phyloP scores from a whole-genome alignment of 1,140 invertebrate species.

The Stegodyphus mimosarum region DNA sequence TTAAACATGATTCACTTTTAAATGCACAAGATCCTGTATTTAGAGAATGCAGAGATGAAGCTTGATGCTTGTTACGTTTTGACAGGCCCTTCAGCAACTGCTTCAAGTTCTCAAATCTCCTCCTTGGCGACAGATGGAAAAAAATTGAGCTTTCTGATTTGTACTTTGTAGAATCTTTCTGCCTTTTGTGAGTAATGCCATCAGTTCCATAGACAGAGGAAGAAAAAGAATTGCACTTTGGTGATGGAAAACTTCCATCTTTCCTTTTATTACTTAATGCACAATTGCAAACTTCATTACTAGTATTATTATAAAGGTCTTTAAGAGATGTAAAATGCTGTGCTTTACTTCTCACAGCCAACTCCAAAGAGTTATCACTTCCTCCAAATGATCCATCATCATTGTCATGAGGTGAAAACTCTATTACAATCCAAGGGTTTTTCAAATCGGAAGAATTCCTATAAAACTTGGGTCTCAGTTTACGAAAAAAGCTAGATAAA shows the following conservation, averaged over 20 bases:
- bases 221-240: conserved; percentile 34
- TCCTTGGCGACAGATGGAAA: conserved; percentile 33
- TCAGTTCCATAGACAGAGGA: conserved; percentile 4
- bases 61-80: conserved; percentile 23
- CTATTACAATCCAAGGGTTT: conserved; percentile 54
- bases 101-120: conserved; percentile 48
- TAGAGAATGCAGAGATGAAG: conserved; percentile 18
- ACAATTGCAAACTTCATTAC: conserved; percentile 41
- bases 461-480: conserved; percentile 33
- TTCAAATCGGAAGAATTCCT: conserved; percentile 17
- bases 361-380: conserved; percentile 48
- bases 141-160: conserved; percentile 52
- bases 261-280: conserved; percentile 24
- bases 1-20: conserved; percentile 44
- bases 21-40: conserved; percentile 20
- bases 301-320: conserved; percentile 20
- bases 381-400: conserved; percentile 10
- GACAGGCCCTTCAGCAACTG: conserved; percentile 31
- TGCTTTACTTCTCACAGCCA: conserved; percentile 37
- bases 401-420: conserved; percentile 31
- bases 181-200: conserved; percentile 1
- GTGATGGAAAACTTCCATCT: conserved; percentile 10
- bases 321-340: conserved; percentile 49
- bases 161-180: background rate
- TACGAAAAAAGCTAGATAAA: conserved; percentile 46